These are phyloP conservation scores for Chelonia mydas DNA, from an alignment of 2,797 vertebrate genomes.

Conservation along the genomic window DNA sequence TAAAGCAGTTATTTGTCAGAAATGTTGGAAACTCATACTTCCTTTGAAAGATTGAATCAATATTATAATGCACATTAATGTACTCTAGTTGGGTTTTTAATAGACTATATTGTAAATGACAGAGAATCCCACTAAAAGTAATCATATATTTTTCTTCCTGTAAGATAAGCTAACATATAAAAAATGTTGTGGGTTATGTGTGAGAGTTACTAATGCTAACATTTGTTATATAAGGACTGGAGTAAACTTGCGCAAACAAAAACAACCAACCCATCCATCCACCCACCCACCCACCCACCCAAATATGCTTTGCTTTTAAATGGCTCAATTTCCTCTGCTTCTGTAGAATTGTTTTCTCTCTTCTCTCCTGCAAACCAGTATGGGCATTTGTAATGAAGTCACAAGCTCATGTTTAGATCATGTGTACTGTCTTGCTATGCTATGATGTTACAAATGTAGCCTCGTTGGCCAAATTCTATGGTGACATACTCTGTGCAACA, in stretches of 20 bases:
- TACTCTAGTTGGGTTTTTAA: background rate
- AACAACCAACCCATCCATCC: slow-evolving; percentile 44
- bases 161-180: slow-evolving; percentile 41
- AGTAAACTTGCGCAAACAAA: background rate
- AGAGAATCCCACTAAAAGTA: background rate
- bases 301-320: slow-evolving; percentile 50
- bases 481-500: slow-evolving; percentile 45
- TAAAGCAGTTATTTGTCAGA: background rate
- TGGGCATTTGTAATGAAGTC: background rate
- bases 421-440: background rate
- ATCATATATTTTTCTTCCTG: background rate
- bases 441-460: background rate
- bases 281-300: slow-evolving; percentile 6
- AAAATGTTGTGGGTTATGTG: slow-evolving; percentile 53
- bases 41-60: background rate
- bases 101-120: background rate
- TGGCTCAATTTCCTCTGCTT: slow-evolving; percentile 49
- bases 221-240: background rate
- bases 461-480: background rate
- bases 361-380: slow-evolving; percentile 15
- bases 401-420: background rate
- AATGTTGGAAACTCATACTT: background rate
- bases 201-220: background rate
- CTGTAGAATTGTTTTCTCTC: background rate
- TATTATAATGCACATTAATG: background rate